Percentiles rank a stretch among this genome's conserved stretches.
phyloP scores from a whole-genome alignment of 2,113 vertebrate species.

The Psephotus haematonotus region DNA sequence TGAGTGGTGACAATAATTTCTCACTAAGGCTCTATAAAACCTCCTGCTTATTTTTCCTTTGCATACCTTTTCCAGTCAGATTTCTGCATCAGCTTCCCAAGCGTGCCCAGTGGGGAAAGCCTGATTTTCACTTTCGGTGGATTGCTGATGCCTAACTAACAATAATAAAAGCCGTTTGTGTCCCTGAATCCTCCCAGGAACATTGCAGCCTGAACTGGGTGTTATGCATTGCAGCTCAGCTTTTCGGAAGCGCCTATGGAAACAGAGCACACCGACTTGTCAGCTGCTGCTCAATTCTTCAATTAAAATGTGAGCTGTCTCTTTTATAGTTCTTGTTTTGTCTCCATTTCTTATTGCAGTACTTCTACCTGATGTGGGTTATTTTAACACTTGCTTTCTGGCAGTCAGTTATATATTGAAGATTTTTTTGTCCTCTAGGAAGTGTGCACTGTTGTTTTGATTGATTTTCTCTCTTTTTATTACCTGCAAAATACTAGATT shows the following conservation, averaged over 20 bases:
- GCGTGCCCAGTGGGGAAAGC: background rate
- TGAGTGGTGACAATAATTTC: conserved; percentile 5
- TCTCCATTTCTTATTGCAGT: conserved; percentile 37
- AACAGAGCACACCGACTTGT: background rate
- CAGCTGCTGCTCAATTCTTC: conserved; percentile 23
- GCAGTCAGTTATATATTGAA: conserved; percentile 56
- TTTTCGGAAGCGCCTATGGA: background rate
- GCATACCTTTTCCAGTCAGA: background rate
- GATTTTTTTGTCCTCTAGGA: conserved; percentile 69
- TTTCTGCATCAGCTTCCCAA: conserved; percentile 21
- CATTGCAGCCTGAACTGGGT: background rate
- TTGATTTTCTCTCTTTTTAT: conserved; percentile 73
- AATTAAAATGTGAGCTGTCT: conserved; percentile 64
- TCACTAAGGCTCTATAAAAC: conserved; percentile 4
- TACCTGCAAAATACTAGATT: conserved; percentile 69
- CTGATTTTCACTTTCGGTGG: conserved; percentile 11
- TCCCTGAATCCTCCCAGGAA: conserved; percentile 23
- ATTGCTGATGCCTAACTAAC: conserved; percentile 38
- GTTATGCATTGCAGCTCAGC: background rate
- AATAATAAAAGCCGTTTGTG: conserved; percentile 28
- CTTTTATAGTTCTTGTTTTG: conserved; percentile 37
- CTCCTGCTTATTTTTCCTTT: conserved; percentile 13
- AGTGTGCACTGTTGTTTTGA: conserved; percentile 65
- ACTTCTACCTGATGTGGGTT: conserved; percentile 47
- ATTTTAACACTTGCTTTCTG: conserved; percentile 64